Evolutionary conservation across 2,113 vertebrate genomes (phyloP).

Genomic region (Perca schrenkii): DNA sequence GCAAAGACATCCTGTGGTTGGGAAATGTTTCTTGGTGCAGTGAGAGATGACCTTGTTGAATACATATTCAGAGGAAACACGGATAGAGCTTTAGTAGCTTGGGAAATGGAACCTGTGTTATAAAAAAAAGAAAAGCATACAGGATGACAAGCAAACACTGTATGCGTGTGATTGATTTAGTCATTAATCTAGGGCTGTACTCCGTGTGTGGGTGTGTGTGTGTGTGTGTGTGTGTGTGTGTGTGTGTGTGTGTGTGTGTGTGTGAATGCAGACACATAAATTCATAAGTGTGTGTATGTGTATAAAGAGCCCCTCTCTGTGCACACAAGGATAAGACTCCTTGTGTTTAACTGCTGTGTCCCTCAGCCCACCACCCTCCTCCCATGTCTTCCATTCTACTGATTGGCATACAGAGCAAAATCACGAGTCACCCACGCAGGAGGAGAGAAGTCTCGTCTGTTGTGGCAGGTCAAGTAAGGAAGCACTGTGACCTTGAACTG

Average conservation of each 20-base stretch:
- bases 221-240: conserved; percentile 11
- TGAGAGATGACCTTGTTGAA: conserved; percentile 73
- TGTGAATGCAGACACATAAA: conserved; percentile 7
- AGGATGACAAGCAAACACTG: conserved; percentile 72
- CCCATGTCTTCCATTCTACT: conserved; percentile 49
- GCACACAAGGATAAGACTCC: conserved; percentile 78
- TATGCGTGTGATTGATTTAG: conserved; percentile 69
- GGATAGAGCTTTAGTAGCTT: conserved; percentile 70
- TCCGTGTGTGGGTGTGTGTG: conserved; percentile 16
- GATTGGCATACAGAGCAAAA: conserved; percentile 63
- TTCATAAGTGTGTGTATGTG: conserved; percentile 43
- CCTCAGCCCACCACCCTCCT: conserved; percentile 53
- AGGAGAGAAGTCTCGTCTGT: conserved; percentile 13
- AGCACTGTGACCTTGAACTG: conserved; percentile 28
- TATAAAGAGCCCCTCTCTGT: conserved; percentile 66
- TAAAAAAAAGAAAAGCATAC: conserved; percentile 71
- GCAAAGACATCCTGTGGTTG: conserved; percentile 51
- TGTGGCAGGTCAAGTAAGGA: conserved; percentile 24
- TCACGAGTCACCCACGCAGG: conserved; percentile 15
- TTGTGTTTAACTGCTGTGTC: conserved; percentile 64
- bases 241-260: conserved; percentile 25
- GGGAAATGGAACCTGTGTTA: conserved; percentile 75
- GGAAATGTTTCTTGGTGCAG: conserved; percentile 39
- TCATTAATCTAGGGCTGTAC: conserved; percentile 63
- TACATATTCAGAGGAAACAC: conserved; percentile 63